phyloP scores from a whole-genome alignment of 1,140 invertebrate genomes.

The Sitophilus oryzae region DNA sequence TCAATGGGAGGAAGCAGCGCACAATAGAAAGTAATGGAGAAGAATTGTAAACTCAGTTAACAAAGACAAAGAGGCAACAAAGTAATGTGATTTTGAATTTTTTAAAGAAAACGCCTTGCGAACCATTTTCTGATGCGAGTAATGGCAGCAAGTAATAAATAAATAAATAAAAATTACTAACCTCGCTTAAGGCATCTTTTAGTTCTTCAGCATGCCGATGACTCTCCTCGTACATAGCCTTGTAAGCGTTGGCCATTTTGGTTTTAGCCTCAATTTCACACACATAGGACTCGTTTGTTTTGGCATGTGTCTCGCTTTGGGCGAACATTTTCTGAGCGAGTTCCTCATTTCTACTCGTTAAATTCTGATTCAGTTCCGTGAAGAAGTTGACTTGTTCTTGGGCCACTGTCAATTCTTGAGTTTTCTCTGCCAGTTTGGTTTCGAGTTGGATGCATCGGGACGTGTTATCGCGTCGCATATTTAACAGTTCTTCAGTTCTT shows the following conservation, averaged over 20 bases:
- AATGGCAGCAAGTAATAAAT: too few species aligned
- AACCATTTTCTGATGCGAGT: too few species aligned
- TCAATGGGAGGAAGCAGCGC: too few species aligned
- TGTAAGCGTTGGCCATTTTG: constrained; percentile 79
- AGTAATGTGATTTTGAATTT: too few species aligned
- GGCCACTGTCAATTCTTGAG: constrained; percentile 67
- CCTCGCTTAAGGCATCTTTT: constrained; percentile 67
- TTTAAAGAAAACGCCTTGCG: too few species aligned
- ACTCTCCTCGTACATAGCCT: constrained; percentile 69
- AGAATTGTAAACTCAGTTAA: too few species aligned
- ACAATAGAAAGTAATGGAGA: too few species aligned
- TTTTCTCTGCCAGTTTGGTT: constrained; percentile 68
- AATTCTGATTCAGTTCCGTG: constrained; percentile 59
- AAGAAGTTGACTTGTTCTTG: constrained; percentile 58
- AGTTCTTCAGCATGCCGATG: constrained; percentile 72
- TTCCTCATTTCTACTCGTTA: constrained; percentile 65
- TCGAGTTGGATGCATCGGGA: constrained; percentile 66
- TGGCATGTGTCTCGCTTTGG: constrained; percentile 65
- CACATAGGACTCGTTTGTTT: constrained; percentile 74
- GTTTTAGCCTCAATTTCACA: constrained; percentile 79
- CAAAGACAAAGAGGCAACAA: too few species aligned
- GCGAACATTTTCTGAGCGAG: constrained; percentile 68
- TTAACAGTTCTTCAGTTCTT: constrained; percentile 69
- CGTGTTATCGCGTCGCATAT: constrained; percentile 67
- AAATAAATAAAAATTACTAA: too few species aligned